Base-by-base conservation (phyloP, 2,797 vertebrate species). In the Phalanger gymnotis region DNA sequence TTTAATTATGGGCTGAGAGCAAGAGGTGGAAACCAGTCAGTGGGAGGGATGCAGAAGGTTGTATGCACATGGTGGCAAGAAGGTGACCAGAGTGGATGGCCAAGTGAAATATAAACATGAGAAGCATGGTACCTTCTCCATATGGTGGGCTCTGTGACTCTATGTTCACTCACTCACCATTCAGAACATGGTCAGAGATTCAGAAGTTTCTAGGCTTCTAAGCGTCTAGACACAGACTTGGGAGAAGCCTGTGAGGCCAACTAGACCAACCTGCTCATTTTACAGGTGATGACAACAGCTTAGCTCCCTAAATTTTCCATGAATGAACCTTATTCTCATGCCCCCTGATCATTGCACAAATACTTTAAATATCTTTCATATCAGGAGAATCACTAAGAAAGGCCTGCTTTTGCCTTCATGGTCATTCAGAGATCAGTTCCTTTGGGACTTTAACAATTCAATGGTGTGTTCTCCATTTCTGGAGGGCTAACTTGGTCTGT, bases 381-480 rank as follows among this genome's bases (percentile, higher is more conserved):
- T 25, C 22, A 47, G 40, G 40, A 47, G 7, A 81, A 81, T 31
- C 16, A 58, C 19, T 1, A 1, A 54, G 4, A 11, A 87, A 53
- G 9, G 1, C 19, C 19, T 16, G 13, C 31, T 0, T 66, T 11
- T 10, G 4, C 27, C 0, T 22, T 52, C 51, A 53, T 2, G 2
- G 2, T 53, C 61, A 53, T 58, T 94, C 28, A 93, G 56, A 92
- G 40, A 91, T 28, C 4, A 10, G 57, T 0, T 0, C 4, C 5
- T 52, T 34, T 55, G 11, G 87, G 58, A 61, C 40, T 73, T 57
- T 94, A 93, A 89, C 89, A 97, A 96, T 58, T 94, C 25, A 53
- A 11, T n/a, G n/a, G 10, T 81, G 40, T 47, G 4, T 40, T 81
- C 40, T 81, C 5, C 22, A 3, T 81, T 81, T 47, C 40, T 81